Evolutionary conservation across 2,113 vertebrate genomes (phyloP).

Genomic region (Motacilla tschutschensis): DNA sequence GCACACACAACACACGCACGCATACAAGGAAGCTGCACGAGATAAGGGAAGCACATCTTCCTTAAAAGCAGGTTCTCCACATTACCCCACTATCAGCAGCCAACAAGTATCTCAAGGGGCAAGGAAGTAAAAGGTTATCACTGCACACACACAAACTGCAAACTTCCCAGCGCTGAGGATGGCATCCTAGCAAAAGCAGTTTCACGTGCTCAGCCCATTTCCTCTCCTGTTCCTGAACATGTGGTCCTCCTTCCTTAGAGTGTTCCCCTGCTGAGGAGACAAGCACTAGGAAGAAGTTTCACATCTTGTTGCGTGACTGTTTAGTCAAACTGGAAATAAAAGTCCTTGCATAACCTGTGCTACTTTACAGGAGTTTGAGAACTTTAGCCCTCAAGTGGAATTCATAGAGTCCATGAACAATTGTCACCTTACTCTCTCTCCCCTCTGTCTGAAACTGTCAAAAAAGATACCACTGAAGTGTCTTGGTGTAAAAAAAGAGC

Average conservation of each 20-base stretch:
- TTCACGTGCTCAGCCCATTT: conserved; percentile 46
- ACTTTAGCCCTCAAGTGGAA: background rate
- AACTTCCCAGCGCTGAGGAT: background rate
- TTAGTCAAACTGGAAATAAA: background rate
- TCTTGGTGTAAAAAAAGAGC: background rate
- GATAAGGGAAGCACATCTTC: conserved; percentile 28
- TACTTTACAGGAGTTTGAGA: background rate
- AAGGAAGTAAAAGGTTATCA: conserved; percentile 49
- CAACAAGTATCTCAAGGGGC: background rate
- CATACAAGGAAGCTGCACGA: background rate
- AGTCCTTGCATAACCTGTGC: background rate
- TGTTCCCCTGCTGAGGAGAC: background rate
- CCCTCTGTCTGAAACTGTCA: background rate
- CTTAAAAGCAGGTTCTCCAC: background rate
- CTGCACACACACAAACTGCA: background rate
- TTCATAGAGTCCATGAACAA: background rate
- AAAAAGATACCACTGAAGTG: background rate
- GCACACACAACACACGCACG: rapidly evolving
- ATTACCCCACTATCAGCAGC: background rate
- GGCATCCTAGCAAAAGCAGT: background rate
- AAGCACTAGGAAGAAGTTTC: background rate
- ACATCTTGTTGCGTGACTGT: background rate
- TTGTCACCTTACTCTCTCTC: background rate
- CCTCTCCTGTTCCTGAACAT: conserved; percentile 51
- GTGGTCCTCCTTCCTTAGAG: conserved; percentile 42